These are phyloP conservation scores for Tinea trinotella DNA, from an alignment of 2,888 invertebrate genomes.

Conservation along the genomic window DNA sequence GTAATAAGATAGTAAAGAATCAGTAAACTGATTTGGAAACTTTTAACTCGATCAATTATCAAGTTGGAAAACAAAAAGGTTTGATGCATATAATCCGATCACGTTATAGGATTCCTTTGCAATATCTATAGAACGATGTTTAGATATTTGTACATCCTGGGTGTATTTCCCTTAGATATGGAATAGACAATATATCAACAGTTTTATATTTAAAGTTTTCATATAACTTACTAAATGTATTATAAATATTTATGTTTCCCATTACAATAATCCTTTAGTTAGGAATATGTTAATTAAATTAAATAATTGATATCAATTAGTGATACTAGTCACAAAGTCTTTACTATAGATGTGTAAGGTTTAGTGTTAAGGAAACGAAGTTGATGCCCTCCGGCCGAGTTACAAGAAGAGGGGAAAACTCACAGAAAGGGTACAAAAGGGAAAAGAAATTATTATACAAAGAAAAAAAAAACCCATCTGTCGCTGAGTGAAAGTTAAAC, in stretches of 20 bases:
- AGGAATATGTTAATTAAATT: too few species aligned
- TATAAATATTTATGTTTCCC: too few species aligned
- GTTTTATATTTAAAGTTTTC: too few species aligned
- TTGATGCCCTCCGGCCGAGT: slow-evolving; percentile 12
- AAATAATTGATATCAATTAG: too few species aligned
- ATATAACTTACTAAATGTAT: too few species aligned
- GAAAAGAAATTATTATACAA: slow-evolving; percentile 14
- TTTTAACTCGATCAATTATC: slow-evolving; percentile 25
- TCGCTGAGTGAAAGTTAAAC: slow-evolving; percentile 17
- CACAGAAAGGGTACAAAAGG: slow-evolving; percentile 14
- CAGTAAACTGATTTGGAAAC: slow-evolving; percentile 18
- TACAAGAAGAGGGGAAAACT: slow-evolving; percentile 7
- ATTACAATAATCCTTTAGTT: too few species aligned
- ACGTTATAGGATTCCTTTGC: slow-evolving; percentile 6
- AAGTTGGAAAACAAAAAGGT: slow-evolving; percentile 25
- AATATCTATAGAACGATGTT: slow-evolving; percentile 1
- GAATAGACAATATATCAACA: too few species aligned
- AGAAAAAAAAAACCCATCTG: slow-evolving; percentile 13
- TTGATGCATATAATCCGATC: slow-evolving; percentile 25
- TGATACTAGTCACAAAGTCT: too few species aligned
- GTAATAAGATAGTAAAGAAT: background rate
- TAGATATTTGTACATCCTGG: too few species aligned
- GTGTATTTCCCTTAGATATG: too few species aligned
- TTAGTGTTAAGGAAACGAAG: background rate
- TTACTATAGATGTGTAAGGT: background rate